phyloP scores from a whole-genome alignment of 1,140 invertebrate species.

The Tetragnatha versicolor region DNA sequence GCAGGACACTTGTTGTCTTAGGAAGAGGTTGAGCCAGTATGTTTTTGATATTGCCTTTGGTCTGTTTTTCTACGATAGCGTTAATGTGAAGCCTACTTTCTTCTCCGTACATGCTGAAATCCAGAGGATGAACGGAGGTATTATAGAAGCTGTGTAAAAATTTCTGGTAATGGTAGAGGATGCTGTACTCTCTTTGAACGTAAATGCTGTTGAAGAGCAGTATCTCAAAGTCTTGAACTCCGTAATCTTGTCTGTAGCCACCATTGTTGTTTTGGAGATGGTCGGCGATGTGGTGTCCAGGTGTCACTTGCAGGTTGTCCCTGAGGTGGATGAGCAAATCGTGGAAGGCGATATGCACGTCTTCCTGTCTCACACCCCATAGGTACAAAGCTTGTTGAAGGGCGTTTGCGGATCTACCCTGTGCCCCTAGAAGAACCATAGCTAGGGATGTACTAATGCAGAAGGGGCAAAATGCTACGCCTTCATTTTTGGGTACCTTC shows the following conservation, averaged over 20 bases:
- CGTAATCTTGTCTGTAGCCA: slow-evolving; percentile 31
- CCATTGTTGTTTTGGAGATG: slow-evolving; percentile 24
- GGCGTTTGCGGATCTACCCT: slow-evolving; percentile 54
- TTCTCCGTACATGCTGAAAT: slow-evolving; percentile 59
- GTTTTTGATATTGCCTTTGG: slow-evolving; percentile 63
- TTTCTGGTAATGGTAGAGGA: slow-evolving; percentile 59
- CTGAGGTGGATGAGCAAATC: slow-evolving; percentile 59
- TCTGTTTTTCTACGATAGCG: slow-evolving; percentile 62
- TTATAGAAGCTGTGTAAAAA: slow-evolving; percentile 59
- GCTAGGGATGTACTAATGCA: slow-evolving; percentile 59
- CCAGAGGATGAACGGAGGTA: slow-evolving; percentile 58
- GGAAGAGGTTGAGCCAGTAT: slow-evolving; percentile 58
- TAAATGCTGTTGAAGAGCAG: slow-evolving; percentile 58
- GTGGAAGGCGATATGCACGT: slow-evolving; percentile 59
- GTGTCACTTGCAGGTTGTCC: slow-evolving; percentile 57
- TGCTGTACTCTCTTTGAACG: slow-evolving; percentile 58
- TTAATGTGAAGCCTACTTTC: slow-evolving; percentile 62
- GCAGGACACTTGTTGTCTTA: slow-evolving; percentile 55
- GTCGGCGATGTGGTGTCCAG: slow-evolving; percentile 38
- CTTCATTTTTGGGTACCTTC: slow-evolving; percentile 49
- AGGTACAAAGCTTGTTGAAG: slow-evolving; percentile 59
- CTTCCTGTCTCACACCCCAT: slow-evolving; percentile 59
- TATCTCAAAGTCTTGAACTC: slow-evolving; percentile 56
- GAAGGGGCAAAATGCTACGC: slow-evolving; percentile 59
- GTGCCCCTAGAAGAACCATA: slow-evolving; percentile 59